Evolutionary conservation across 2,797 vertebrate species (phyloP), one percentile per base, ranked within the genome.

Genomic region (Neosilurus hyrtlii): DNA sequence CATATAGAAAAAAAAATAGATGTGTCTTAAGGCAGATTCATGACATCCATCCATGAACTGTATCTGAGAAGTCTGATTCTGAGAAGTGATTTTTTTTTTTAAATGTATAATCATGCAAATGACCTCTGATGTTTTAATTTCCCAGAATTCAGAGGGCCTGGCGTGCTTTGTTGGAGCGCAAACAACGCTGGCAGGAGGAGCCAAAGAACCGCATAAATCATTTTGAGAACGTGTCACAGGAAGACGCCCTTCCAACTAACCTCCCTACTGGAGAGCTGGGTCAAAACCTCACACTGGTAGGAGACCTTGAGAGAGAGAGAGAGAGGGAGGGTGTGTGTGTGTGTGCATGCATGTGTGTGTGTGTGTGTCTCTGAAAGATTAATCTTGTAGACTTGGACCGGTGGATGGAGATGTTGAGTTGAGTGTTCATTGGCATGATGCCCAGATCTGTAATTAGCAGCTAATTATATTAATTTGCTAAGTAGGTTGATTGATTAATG

Each of bases 401-500:
- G 14, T 10, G 54, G 76, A 86, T 82, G 80, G 74, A 78, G 89
- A 88, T 89, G 90, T 30, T 74, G 20, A 68, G 10, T 35, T 66
- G 56, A 54, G 62, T 82, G 18, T 86, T 90, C 87, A 82, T 90
- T 94, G 93, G 93, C 91, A 26, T 24, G 0, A 71, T 86, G 93
- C 92, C 93, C 89, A 77, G 91, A 81, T 89, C 89, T 80, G 87
- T 92, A 93, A 94, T 94, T 92, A 93, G 88, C 86, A 37, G 56
- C 91, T 93, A 93, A 94, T 94, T 93, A 93, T 91, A 86, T 89
- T 89, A 78, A 90, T 93, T 91, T 92, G 91, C 90, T 90, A 90
- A 93, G 92, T 89, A 89, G 86, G 90, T 93, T 93, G 93, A 94
- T 93, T 94, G 93, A 94, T 94, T 93, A 94, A 93, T 93, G 92